Percentiles rank a stretch among this genome's conserved stretches.
phyloP scores from a whole-genome alignment of 2,888 invertebrate genomes.

The Protodeltote pygarga region DNA sequence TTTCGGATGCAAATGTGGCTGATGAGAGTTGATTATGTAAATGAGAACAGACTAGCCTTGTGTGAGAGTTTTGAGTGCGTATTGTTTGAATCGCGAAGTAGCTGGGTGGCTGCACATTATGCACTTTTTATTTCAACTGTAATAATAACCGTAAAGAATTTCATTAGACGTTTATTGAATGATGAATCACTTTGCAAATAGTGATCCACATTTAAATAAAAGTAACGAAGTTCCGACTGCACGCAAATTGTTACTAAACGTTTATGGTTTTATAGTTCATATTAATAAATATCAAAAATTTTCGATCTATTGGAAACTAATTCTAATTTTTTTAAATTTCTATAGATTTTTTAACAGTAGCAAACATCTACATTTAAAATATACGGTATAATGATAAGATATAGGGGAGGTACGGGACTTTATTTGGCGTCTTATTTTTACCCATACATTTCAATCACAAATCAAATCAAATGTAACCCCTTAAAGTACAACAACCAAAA shows the following conservation, averaged over 20 bases:
- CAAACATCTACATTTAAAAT: too few species aligned
- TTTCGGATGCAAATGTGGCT: slow-evolving; percentile 78
- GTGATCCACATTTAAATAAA: too few species aligned
- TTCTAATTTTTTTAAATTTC: too few species aligned
- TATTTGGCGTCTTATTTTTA: slow-evolving; percentile 4
- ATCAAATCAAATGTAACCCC: slow-evolving; percentile 27
- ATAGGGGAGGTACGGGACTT: too few species aligned
- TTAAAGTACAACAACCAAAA: slow-evolving; percentile 45
- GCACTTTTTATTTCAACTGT: slow-evolving; percentile 40
- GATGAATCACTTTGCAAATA: slow-evolving; percentile 11
- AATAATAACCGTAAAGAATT: slow-evolving; percentile 24
- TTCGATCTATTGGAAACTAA: too few species aligned
- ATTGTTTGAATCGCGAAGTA: slow-evolving; percentile 59
- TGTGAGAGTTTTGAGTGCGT: slow-evolving; percentile 60
- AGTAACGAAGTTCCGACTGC: too few species aligned
- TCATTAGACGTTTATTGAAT: slow-evolving; percentile 15
- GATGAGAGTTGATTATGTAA: slow-evolving; percentile 83
- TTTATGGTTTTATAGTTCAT: too few species aligned
- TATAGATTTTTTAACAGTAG: too few species aligned
- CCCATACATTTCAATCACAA: background rate
- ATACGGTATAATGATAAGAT: background rate
- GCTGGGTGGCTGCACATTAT: slow-evolving; percentile 46
- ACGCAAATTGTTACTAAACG: too few species aligned
- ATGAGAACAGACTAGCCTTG: slow-evolving; percentile 66
- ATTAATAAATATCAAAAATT: too few species aligned